phyloP scores from a whole-genome alignment of 1,140 invertebrate genomes.

The Drosophila jambulina region DNA sequence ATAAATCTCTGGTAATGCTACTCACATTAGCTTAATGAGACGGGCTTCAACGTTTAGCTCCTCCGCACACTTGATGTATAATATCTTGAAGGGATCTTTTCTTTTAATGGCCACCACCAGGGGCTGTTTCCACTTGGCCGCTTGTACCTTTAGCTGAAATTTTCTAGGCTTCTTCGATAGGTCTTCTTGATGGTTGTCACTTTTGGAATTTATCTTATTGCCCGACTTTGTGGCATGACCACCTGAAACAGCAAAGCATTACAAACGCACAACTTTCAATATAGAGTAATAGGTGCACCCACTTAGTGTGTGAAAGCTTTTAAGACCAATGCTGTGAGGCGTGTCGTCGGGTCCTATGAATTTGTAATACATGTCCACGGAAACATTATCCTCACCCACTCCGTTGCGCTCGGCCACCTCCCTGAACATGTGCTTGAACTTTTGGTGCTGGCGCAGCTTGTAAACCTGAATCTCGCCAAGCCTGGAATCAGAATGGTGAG shows the following conservation, averaged over 20 bases:
- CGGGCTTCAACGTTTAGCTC: conserved; percentile 56
- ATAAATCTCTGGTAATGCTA: background rate
- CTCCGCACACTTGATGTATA: conserved; percentile 77
- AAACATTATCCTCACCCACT: conserved; percentile 42
- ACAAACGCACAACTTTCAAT: background rate
- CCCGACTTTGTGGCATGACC: conserved; percentile 46
- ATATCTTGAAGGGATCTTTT: conserved; percentile 65
- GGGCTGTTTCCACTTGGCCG: conserved; percentile 64
- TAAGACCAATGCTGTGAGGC: conserved; percentile 57
- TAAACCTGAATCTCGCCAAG: conserved; percentile 67
- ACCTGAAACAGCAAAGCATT: conserved; percentile 30
- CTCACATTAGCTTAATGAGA: conserved; percentile 51
- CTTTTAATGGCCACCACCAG: conserved; percentile 61
- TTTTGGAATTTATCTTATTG: conserved; percentile 3
- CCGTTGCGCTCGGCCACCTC: conserved; percentile 67
- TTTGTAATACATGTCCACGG: conserved; percentile 57
- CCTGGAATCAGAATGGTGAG: conserved; percentile 23
- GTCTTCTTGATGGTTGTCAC: background rate
- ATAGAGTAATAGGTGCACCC: background rate
- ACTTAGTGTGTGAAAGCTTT: conserved; percentile 70
- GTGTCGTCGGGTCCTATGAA: conserved; percentile 59
- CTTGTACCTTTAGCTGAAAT: conserved; percentile 73
- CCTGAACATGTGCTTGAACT: conserved; percentile 68
- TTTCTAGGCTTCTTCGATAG: conserved; percentile 29
- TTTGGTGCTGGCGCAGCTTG: conserved; percentile 66